phyloP scores from a whole-genome alignment of 2,888 invertebrate genomes.

The Eupithecia pulchellata region DNA sequence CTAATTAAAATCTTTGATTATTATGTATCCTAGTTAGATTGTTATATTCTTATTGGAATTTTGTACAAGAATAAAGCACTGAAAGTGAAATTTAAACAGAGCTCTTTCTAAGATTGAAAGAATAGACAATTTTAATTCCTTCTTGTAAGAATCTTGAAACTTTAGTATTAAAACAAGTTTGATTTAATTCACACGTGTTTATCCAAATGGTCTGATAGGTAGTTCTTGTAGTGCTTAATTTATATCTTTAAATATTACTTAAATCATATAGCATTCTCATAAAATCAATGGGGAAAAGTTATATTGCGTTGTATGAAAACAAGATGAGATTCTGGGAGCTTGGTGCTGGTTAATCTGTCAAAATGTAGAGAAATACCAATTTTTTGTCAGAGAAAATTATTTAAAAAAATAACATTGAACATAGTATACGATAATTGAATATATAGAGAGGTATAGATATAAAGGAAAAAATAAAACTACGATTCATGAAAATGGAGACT shows the following conservation, averaged over 20 bases:
- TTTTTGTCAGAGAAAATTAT: not conserved
- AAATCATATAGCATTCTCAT: not conserved
- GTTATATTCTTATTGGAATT: not conserved
- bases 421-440: too few species aligned
- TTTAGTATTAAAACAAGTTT: not conserved
- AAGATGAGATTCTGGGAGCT: too few species aligned
- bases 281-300: not conserved
- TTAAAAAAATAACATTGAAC: too few species aligned
- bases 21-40: not conserved
- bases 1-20: too few species aligned
- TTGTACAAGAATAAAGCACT: not conserved
- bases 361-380: not conserved
- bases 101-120: not conserved
- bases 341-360: not conserved
- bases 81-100: not conserved
- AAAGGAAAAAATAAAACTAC: not conserved
- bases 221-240: not conserved
- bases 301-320: not conserved
- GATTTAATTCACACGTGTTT: not conserved
- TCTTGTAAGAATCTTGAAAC: not conserved
- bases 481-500: not conserved
- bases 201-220: not conserved
- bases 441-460: not conserved
- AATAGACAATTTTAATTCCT: not conserved
- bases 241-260: not conserved